Evolutionary conservation across 2,888 invertebrate genomes (phyloP).

Genomic region (Pasiphila rectangulata): DNA sequence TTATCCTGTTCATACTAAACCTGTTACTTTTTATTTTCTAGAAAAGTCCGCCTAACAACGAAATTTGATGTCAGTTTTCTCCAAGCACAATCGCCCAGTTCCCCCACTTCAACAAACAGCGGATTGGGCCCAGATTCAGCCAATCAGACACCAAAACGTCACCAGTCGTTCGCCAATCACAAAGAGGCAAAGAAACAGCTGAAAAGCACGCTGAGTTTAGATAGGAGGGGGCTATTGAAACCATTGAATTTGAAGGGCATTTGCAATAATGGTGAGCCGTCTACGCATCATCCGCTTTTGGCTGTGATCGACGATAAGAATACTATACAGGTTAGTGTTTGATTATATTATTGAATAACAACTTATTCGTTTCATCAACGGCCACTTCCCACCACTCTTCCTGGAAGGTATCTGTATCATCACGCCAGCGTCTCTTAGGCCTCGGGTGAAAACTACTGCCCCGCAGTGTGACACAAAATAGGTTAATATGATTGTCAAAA

Average conservation of each 20-base stretch:
- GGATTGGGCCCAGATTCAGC: slow-evolving; percentile 39
- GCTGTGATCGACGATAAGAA: slow-evolving; percentile 73
- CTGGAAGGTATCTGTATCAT: too few relatives aligned
- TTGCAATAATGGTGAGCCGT: slow-evolving; percentile 56
- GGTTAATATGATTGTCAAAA: too few relatives aligned
- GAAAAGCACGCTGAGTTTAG: slow-evolving; percentile 63
- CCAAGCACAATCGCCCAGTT: slow-evolving; percentile 50
- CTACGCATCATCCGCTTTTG: slow-evolving; percentile 55
- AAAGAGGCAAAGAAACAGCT: slow-evolving; percentile 50
- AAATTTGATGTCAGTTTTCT: slow-evolving; percentile 73
- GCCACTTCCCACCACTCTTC: too few relatives aligned
- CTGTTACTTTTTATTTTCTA: slow-evolving; percentile 33
- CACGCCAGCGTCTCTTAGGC: too few relatives aligned
- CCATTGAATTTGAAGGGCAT: slow-evolving; percentile 70
- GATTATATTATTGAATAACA: too few relatives aligned
- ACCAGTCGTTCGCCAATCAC: slow-evolving; percentile 60
- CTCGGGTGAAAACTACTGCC: too few relatives aligned
- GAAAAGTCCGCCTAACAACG: slow-evolving; percentile 68
- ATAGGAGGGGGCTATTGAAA: slow-evolving; percentile 59
- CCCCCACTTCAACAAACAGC: slow-evolving; percentile 45
- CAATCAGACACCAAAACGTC: slow-evolving; percentile 53
- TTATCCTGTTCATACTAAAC: not conserved
- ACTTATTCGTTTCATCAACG: too few relatives aligned
- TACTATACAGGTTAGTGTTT: slow-evolving; percentile 69
- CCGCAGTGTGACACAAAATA: too few relatives aligned